A percentile compares a stretch with the other conserved stretches of the same genome.
phyloP scores from a whole-genome alignment of 2,797 vertebrate species.

The Poeciliopsis presidionis region DNA sequence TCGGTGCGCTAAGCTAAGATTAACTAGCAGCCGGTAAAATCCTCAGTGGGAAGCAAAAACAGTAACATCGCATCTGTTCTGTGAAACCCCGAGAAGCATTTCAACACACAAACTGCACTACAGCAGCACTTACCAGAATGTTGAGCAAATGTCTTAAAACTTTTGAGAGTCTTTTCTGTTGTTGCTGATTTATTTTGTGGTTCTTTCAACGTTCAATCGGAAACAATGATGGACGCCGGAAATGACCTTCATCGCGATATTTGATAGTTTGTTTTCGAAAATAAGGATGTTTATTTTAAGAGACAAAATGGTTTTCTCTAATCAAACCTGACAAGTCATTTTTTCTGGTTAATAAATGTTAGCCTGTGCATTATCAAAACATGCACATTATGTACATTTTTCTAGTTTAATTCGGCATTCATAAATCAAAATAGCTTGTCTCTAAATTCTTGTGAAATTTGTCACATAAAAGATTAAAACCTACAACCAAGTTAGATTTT shows the following conservation, averaged over 20 bases:
- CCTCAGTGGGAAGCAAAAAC: background rate
- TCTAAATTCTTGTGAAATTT: background rate
- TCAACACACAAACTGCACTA: background rate
- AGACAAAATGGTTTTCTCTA: too few relatives aligned
- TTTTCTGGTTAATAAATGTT: background rate
- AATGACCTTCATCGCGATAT: slow-evolving; percentile 5
- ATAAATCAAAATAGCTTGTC: background rate
- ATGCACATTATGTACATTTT: background rate
- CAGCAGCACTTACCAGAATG: background rate
- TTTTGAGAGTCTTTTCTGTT: background rate
- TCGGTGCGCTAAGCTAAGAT: background rate
- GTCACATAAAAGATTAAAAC: background rate
- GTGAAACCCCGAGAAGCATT: background rate
- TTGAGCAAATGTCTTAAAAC: background rate
- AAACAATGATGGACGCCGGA: slow-evolving; percentile 29
- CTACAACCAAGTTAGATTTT: background rate
- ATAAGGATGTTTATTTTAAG: background rate
- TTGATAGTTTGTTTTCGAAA: background rate
- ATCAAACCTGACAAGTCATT: background rate
- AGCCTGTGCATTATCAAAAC: background rate
- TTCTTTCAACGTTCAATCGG: too few relatives aligned
- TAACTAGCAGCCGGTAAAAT: background rate
- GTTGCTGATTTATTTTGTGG: accelerated
- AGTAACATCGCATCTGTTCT: background rate
- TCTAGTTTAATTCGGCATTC: background rate